Evolutionary conservation across 1,140 invertebrate species (phyloP), one percentile per base, ranked within the genome.

Genomic region (Ceratosolen fusciceps): DNA sequence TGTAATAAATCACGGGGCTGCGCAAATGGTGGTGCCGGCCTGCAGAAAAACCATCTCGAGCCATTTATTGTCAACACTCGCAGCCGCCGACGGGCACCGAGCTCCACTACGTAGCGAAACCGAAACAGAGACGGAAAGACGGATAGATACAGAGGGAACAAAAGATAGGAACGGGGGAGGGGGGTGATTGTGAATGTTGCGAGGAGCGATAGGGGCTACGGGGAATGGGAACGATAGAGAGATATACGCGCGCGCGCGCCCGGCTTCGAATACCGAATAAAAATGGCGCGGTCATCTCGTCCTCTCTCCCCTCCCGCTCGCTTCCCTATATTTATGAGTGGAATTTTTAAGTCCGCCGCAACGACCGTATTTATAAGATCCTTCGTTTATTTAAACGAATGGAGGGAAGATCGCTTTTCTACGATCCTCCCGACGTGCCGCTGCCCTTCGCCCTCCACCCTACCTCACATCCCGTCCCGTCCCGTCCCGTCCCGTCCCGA

Each of bases 11-110:
- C 79, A 80, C 74, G 65, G 16, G n/a, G n/a, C 26, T 49, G 37
- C 26, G 56, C 54, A 65, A 65, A 65, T 65, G 60, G 60, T n/a
- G 19, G 31, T 31, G 43, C 47, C 3, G 34, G 56, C 31, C 54
- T 49, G 29, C 54, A 43, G 79, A 76, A 80, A 80, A 80, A 77
- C 79, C 79, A 80, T 80, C 79, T 77, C 79, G 54, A 72, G 79
- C 47, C 79, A 80, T 80, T 80, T 80, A 80, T 80, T 80, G 79
- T 80, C 79, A 77, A 72, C 73, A 68, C 79, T 56, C 52, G 47
- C 47, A 39, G 26, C 54, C 9, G 31, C 34, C 52, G 31, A 37
- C 31, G 24, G 12, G 56, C 21, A 54, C 58, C 34, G n/a, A 65
- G 34, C 65, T 52, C 29, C 31, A 29, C 74, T 56, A 37, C 67